A percentile compares a stretch with the other conserved stretches of the same genome.
These are phyloP conservation scores for Lophotis ruficrista DNA, from an alignment of 2,113 vertebrate genomes.

Conservation along the genomic window DNA sequence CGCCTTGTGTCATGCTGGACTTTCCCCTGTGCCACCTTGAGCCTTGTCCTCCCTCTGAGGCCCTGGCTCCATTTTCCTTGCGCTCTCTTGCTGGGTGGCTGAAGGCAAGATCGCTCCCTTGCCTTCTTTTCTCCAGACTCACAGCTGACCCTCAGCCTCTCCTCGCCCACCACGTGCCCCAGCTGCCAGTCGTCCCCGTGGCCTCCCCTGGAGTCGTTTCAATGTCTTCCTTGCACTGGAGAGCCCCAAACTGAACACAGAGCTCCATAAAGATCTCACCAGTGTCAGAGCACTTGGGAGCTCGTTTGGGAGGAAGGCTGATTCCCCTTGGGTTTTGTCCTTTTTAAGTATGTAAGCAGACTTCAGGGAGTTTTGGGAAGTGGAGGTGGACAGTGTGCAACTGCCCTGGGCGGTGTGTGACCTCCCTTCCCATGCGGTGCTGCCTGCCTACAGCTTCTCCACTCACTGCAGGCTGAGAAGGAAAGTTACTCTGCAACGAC, in stretches of 20 bases:
- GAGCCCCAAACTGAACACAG: neutral
- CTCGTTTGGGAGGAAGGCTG: neutral
- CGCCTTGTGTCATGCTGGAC: neutral
- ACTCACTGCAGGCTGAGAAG: neutral
- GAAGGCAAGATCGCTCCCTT: neutral
- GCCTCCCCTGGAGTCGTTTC: neutral
- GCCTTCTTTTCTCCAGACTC: neutral
- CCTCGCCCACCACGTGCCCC: neutral
- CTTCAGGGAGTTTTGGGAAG: neutral
- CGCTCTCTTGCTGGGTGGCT: neutral
- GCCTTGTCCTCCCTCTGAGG: neutral
- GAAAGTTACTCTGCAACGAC: neutral
- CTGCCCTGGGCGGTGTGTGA: neutral
- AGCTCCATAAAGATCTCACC: neutral
- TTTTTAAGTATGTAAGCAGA: rapidly evolving
- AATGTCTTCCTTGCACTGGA: neutral
- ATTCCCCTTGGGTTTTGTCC: neutral
- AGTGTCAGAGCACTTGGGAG: neutral
- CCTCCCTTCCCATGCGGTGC: neutral
- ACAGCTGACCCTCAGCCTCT: neutral
- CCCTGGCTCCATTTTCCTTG: neutral
- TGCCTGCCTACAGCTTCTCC: neutral
- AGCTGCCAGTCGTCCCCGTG: neutral
- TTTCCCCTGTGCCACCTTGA: neutral
- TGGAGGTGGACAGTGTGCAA: neutral